These are phyloP conservation scores for Triplophysa yarkandensis DNA, from an alignment of 2,797 vertebrate species.

Conservation along the genomic window DNA sequence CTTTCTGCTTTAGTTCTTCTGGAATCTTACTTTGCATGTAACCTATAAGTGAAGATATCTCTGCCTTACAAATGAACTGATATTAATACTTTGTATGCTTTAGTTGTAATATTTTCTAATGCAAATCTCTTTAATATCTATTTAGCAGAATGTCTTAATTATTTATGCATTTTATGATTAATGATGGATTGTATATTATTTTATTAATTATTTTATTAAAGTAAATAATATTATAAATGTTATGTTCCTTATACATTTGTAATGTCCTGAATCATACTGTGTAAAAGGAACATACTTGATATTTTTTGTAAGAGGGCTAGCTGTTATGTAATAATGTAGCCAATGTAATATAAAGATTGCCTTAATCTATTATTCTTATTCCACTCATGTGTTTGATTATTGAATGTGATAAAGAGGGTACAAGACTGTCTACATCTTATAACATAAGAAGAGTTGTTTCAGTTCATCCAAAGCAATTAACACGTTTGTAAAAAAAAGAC, in stretches of 20 bases:
- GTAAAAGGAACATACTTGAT: background rate
- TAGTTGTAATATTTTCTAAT: background rate
- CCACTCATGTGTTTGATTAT: conserved; percentile 4
- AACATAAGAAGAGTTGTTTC: too few relatives aligned
- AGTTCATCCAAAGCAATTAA: background rate
- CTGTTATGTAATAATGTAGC: background rate
- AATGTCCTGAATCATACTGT: background rate
- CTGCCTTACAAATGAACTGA: conserved; percentile 3
- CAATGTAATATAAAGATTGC: conserved; percentile 12
- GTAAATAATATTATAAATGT: background rate
- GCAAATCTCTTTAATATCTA: background rate
- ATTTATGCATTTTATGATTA: background rate
- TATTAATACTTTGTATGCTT: background rate
- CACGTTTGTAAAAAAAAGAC: too few relatives aligned
- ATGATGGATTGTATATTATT: background rate
- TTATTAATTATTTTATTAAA: background rate
- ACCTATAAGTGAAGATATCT: background rate
- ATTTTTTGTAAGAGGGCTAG: background rate
- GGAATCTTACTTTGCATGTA: conserved; percentile 24
- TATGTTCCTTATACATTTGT: background rate
- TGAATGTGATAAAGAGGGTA: background rate
- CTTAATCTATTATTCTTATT: background rate
- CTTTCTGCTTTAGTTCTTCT: conserved; percentile 1
- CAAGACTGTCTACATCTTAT: background rate
- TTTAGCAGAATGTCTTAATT: background rate